Base-by-base conservation (phyloP, 1,140 invertebrate species). In the Dendroctonus valens region DNA sequence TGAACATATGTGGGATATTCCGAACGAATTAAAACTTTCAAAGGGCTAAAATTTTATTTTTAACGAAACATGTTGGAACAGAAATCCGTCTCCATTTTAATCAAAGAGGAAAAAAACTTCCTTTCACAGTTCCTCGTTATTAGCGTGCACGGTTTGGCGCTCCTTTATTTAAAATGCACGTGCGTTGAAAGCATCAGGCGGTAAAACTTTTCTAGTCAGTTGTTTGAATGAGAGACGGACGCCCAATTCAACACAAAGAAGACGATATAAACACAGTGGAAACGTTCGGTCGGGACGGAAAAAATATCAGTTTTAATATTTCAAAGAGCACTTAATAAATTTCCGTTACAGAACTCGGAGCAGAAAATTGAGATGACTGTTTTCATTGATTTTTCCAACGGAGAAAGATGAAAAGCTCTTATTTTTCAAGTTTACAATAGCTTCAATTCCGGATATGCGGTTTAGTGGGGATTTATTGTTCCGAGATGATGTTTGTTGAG, bases 281-380 rank as follows among this genome's bases (percentile, higher is more conserved):
- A 52, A 52, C 12, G 12, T 55, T 40, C 26, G n/a, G 53, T 40
- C 15, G 9, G n/a, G 38, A 55, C 38, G 53, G 53, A 55, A 55
- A 55, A 55, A 55, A 55, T 55, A 55, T 55, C 53, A 55, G 11
- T 55, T 55, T 55, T 55, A 55, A 55, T 39, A 52, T 52, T 52
- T 52, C 50, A 52, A 52, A 52, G 14, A 52, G 50, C 50, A 52
- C 50, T 52, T 52, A 55, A 55, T 55, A 55, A 55, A 55, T 55
- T 55, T 40, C 53, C 39, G 26, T 55, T 39, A 55, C 26, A 40
- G 53, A 11, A 39, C 39, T 55, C 50, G 53, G 53, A 41, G 53
- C 53, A 39, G 53, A 41, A 55, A 55, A 55, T 55, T 55, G 53
- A 55, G 53, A 55, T 55, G 39, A 39, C 38, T 55, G 11, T 55